phyloP scores from a whole-genome alignment of 2,797 vertebrate genomes.

The Spheniscus humboldti region DNA sequence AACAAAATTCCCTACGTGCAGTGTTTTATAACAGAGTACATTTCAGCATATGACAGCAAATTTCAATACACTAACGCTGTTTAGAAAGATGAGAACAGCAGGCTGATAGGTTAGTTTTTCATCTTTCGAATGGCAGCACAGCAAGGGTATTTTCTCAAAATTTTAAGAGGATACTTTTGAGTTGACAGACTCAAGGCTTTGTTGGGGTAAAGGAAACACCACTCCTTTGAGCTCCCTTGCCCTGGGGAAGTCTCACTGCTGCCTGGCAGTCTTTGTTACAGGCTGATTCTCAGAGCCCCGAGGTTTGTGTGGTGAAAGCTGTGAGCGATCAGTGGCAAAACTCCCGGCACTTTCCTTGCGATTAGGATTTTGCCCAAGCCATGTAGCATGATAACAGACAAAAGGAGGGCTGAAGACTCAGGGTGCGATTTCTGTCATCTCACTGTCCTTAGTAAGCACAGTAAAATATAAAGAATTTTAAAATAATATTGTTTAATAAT shows the following conservation, averaged over 20 bases:
- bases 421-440: neutral
- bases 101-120: neutral
- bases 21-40: neutral
- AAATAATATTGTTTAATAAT: neutral
- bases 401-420: neutral
- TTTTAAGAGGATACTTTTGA: neutral
- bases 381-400: neutral
- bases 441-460: neutral
- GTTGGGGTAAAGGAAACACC: neutral
- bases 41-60: neutral
- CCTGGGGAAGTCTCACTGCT: neutral
- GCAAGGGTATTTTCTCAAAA: neutral
- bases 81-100: neutral
- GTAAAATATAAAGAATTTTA: neutral
- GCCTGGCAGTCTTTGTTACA: neutral
- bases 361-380: neutral
- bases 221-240: neutral
- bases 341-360: neutral
- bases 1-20: neutral
- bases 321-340: neutral
- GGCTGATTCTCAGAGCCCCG: neutral
- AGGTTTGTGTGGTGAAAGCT: neutral
- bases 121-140: neutral
- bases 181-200: neutral
- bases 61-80: neutral